phyloP scores from a whole-genome alignment of 2,888 invertebrate species.

The Seira musarum region DNA sequence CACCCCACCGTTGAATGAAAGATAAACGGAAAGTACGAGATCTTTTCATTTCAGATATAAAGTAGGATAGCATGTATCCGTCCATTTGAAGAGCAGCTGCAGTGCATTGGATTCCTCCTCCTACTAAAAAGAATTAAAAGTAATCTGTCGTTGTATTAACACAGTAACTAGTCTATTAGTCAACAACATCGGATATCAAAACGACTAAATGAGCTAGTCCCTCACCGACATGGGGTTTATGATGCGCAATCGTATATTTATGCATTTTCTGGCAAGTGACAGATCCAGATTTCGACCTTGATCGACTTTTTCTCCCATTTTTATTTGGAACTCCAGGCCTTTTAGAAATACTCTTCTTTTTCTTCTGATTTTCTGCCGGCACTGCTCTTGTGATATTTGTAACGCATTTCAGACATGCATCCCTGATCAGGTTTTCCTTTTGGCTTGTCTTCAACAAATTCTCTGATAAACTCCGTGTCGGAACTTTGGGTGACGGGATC shows the following conservation, averaged over 20 bases:
- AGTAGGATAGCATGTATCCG: conserved; percentile 44
- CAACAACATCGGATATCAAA: too few species aligned
- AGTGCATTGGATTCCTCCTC: background rate
- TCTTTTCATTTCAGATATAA: conserved; percentile 26
- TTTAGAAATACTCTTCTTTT: background rate
- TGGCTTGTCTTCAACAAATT: background rate
- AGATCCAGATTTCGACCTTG: background rate
- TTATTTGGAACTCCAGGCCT: background rate
- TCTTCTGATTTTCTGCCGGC: background rate
- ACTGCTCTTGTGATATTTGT: background rate
- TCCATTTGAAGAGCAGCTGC: conserved; percentile 23
- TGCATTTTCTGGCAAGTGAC: background rate
- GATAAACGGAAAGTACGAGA: conserved; percentile 25
- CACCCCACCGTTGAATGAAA: conserved; percentile 19
- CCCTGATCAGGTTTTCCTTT: background rate
- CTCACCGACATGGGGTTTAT: too few species aligned
- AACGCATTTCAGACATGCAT: conserved; percentile 18
- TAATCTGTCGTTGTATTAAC: too few species aligned
- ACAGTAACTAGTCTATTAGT: too few species aligned
- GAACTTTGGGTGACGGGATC: background rate
- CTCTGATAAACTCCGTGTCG: conserved; percentile 26
- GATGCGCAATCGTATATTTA: background rate
- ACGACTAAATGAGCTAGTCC: too few species aligned
- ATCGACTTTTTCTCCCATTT: too few species aligned
- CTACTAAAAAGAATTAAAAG: conserved; percentile 1